Evolutionary conservation across 1,140 invertebrate genomes (phyloP).

Genomic region (Drosophila insularis): DNA sequence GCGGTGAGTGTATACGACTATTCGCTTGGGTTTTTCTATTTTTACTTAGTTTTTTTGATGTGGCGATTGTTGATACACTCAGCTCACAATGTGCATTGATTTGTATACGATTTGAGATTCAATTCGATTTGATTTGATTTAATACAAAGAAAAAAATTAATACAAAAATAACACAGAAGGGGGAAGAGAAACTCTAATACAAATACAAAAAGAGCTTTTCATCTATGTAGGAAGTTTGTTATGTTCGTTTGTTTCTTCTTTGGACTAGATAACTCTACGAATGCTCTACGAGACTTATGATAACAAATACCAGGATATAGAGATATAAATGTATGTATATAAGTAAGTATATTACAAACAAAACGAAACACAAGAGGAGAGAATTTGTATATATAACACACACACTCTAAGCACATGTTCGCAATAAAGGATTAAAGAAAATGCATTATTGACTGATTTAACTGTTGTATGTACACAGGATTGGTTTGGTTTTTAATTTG

Average conservation of each 20-base stretch:
- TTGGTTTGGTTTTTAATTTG: neutral
- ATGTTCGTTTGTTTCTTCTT: neutral
- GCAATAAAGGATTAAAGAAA: neutral
- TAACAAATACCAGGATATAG: neutral
- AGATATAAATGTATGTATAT: neutral
- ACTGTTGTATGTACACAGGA: neutral
- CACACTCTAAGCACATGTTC: slow-evolving; percentile 18
- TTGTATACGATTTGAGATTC: slow-evolving; percentile 9
- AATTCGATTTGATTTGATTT: slow-evolving; percentile 19
- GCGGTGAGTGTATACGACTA: slow-evolving; percentile 30
- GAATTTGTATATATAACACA: slow-evolving; percentile 4
- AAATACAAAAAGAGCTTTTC: slow-evolving; percentile 21
- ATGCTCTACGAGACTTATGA: neutral
- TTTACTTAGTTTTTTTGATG: too few species aligned
- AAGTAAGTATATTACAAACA: neutral
- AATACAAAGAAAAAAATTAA: neutral
- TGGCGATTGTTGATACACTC: slow-evolving; percentile 9
- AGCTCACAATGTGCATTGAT: slow-evolving; percentile 30
- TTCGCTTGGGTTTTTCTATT: neutral
- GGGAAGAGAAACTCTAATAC: slow-evolving; percentile 40
- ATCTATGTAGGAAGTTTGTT: slow-evolving; percentile 1
- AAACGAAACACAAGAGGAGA: neutral
- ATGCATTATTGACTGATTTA: neutral
- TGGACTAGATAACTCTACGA: slow-evolving; percentile 19
- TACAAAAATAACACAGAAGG: slow-evolving; percentile 35